These are phyloP conservation scores for Shargacucullia verbasci DNA, from an alignment of 2,888 invertebrate species.

Conservation along the genomic window DNA sequence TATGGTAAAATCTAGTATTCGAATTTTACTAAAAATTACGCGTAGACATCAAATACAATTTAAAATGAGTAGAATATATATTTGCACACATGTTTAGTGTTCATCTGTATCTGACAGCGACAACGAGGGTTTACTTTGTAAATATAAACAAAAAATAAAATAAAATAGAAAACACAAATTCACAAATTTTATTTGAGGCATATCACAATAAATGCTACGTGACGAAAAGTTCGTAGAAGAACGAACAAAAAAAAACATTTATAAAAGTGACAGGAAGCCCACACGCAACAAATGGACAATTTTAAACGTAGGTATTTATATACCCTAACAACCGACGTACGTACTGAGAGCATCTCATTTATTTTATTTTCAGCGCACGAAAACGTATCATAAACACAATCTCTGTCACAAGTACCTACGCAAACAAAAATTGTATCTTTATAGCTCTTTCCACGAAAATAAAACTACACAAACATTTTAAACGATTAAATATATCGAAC, in stretches of 20 bases:
- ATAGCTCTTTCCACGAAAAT: conserved; percentile 42
- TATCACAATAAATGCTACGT: too few relatives aligned
- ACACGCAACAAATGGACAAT: conserved; percentile 20
- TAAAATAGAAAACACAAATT: too few relatives aligned
- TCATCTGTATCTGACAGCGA: too few relatives aligned
- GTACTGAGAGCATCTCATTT: conserved; percentile 21
- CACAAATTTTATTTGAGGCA: too few relatives aligned
- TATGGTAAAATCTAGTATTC: too few relatives aligned
- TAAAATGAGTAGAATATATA: too few relatives aligned
- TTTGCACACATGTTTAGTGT: too few relatives aligned
- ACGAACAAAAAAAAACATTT: not conserved
- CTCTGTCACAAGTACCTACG: conserved; percentile 28
- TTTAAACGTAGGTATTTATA: conserved; percentile 24
- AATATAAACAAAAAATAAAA: too few relatives aligned
- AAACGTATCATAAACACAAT: conserved; percentile 41
- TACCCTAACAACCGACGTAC: conserved; percentile 12
- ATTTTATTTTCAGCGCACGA: conserved; percentile 34
- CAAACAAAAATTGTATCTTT: conserved; percentile 42
- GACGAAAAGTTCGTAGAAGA: not conserved
- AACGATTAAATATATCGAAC: conserved; percentile 24
- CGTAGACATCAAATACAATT: too few relatives aligned
- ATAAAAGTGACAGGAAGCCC: conserved; percentile 20
- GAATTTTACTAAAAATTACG: too few relatives aligned
- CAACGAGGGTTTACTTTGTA: too few relatives aligned
- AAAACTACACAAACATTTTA: conserved; percentile 30